Evolutionary conservation across 1,140 invertebrate species (phyloP).

Genomic region (Heterodera schachtii): DNA sequence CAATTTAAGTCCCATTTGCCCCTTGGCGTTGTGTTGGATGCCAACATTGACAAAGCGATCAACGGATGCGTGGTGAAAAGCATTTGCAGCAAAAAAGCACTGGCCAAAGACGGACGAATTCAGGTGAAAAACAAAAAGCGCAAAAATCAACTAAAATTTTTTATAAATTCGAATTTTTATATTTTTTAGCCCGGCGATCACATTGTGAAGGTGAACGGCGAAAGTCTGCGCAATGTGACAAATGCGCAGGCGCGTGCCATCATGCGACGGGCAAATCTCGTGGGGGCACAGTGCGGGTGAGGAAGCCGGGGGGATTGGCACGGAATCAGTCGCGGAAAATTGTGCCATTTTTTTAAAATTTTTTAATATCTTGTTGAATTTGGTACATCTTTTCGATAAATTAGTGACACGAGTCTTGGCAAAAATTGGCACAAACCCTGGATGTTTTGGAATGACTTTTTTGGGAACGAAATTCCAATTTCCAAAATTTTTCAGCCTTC

Average conservation of each 20-base stretch:
- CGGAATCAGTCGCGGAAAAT: too few species aligned
- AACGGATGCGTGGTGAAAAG: constrained; percentile 74
- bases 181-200: constrained; percentile 66
- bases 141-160: not conserved
- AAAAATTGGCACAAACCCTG: too few species aligned
- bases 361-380: too few species aligned
- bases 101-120: constrained; percentile 72
- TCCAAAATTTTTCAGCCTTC: too few species aligned
- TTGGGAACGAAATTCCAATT: too few species aligned
- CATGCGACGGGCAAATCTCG: constrained; percentile 71
- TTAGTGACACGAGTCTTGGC: too few species aligned
- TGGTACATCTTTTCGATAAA: too few species aligned
- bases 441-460: too few species aligned
- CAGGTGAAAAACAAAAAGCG: constrained; percentile 52
- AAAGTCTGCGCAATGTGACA: constrained; percentile 72
- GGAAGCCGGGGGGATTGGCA: constrained; percentile 28
- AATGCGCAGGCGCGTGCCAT: constrained; percentile 74
- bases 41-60: constrained; percentile 71
- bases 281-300: constrained; percentile 70
- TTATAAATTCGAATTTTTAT: not conserved
- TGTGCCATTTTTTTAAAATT: too few species aligned
- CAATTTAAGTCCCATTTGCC: constrained; percentile 67
- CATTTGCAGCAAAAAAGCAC: constrained; percentile 70
- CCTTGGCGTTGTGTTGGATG: constrained; percentile 67
- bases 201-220: constrained; percentile 72